Evolutionary conservation across 2,113 vertebrate species (phyloP), one percentile per base, ranked within the genome.

Genomic region (Pterocles gutturalis): DNA sequence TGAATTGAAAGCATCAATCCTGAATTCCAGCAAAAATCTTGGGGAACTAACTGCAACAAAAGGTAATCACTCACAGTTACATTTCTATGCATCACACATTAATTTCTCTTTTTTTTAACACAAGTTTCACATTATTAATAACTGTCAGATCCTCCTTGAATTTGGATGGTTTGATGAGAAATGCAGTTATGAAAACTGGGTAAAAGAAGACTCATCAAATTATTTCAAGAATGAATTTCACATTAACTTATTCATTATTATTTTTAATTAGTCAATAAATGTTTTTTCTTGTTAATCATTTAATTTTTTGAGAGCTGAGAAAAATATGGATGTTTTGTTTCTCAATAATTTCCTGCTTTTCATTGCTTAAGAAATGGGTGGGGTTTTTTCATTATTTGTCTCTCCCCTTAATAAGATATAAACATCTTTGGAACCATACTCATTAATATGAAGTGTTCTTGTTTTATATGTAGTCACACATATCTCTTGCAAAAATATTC

Each of bases 21-120:
- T 43, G 55, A 89, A 53, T 81, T 84, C 33, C 53, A 83, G 31
- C 24, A 84, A 53, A 96, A 90, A 78, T 92, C 34, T 38, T 26
- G 18, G 45, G n/a, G 60, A 92, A 31, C 31, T 46, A 86, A 43
- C 28, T 81, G 71, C 60, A 62, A 46, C 20, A 62, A 28, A 38
- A 82, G 48, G 25, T 75, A 92, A 77, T 79, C 9, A 53, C n/a
- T 78, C 51, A 78, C 45, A 69, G 71, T 38, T 71, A 19, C 21
- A 69, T 45, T 58, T 79, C 33, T 7, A 43, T 36, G 26, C 34
- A 60, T 51, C 41, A 51, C n/a, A 75, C 6, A 7, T 81, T 33
- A 73, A 51, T 78, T 64, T 11, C 24, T 86, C 17, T 54, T 90
- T 85, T 90, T 85, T 92, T 80, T 46, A 89, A 86, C 22, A 31